Percentiles rank a stretch among this genome's conserved stretches.
Conservation (phyloP, 2,113 vertebrate genomes). For the Paralichthys olivaceus region DNA sequence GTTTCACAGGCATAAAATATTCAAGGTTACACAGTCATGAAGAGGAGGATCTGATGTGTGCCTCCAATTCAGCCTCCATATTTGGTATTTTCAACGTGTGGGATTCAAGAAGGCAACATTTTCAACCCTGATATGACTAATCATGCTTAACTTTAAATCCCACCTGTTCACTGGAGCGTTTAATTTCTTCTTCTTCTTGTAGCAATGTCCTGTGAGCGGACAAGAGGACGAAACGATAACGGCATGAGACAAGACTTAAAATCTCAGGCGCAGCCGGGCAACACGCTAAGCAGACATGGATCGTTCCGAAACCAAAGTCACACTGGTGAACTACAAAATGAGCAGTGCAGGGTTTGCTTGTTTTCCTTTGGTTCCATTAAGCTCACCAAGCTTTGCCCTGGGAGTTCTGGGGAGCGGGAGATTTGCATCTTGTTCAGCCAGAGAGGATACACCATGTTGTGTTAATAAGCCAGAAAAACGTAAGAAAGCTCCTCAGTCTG, state of each 20-base stretch:
- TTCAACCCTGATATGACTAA: not conserved
- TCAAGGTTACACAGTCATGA: slow-evolving; percentile 40
- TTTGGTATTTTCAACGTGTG: slow-evolving; percentile 8
- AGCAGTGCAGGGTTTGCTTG: not conserved
- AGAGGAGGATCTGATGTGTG: slow-evolving; percentile 3
- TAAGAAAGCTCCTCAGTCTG: not conserved
- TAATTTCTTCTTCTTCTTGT: not conserved
- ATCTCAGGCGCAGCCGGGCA: not conserved
- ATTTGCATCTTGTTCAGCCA: slow-evolving; percentile 38
- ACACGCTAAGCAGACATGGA: not conserved
- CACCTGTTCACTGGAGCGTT: not conserved
- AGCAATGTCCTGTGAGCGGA: not conserved
- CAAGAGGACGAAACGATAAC: not conserved
- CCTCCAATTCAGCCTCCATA: slow-evolving; percentile 8
- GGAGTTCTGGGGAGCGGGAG: slow-evolving; percentile 18
- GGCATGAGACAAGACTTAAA: not conserved
- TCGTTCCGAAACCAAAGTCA: not conserved
- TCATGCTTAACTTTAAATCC: not conserved
- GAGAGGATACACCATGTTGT: slow-evolving; percentile 20
- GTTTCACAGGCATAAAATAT: slow-evolving; percentile 17
- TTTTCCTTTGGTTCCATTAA: slow-evolving; percentile 4
- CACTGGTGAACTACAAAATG: not conserved
- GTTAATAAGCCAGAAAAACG: slow-evolving; percentile 29
- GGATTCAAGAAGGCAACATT: not conserved
- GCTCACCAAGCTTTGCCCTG: not conserved